Percentiles rank a stretch among this genome's conserved stretches.
Conservation (phyloP, 2,888 invertebrate species). For the Cheilosia urbana region DNA sequence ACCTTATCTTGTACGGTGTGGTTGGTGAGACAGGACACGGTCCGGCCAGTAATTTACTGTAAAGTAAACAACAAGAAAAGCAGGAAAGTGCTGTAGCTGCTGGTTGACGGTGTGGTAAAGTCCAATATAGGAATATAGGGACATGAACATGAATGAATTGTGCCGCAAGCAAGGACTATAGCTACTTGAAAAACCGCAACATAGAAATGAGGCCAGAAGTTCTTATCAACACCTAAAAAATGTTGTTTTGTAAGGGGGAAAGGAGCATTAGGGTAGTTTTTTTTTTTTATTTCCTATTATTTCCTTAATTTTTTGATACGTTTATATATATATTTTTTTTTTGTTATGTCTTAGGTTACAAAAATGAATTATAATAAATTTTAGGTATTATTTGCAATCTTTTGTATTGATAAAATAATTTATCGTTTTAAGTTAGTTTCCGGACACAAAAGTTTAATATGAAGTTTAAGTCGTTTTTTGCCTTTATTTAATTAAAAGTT, state of each 20-base stretch:
- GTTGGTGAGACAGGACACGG: constrained; percentile 58
- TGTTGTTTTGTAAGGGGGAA: constrained; percentile 19
- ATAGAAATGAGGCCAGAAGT: constrained; percentile 46
- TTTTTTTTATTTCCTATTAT: neutral
- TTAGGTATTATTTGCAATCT: no score
- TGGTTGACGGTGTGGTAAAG: neutral
- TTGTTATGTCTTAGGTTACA: no score
- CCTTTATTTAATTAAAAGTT: no score
- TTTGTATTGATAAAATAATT: no score
- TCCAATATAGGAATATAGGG: neutral
- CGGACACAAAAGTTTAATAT: no score
- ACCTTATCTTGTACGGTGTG: constrained; percentile 70
- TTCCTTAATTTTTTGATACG: no score
- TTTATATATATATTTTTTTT: no score
- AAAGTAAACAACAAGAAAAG: constrained; percentile 65
- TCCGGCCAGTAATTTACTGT: constrained; percentile 71
- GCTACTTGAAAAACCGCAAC: constrained; percentile 54
- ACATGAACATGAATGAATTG: constrained; percentile 37
- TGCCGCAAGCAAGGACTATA: constrained; percentile 66
- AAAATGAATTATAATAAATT: no score
- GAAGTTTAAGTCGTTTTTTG: no score
- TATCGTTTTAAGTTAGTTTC: no score
- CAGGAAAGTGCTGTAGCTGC: constrained; percentile 31
- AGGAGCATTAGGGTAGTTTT: constrained; percentile 23
- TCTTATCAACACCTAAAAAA: constrained; percentile 64